Conservation (phyloP, 2,797 vertebrate genomes). For the Manis pentadactyla region DNA sequence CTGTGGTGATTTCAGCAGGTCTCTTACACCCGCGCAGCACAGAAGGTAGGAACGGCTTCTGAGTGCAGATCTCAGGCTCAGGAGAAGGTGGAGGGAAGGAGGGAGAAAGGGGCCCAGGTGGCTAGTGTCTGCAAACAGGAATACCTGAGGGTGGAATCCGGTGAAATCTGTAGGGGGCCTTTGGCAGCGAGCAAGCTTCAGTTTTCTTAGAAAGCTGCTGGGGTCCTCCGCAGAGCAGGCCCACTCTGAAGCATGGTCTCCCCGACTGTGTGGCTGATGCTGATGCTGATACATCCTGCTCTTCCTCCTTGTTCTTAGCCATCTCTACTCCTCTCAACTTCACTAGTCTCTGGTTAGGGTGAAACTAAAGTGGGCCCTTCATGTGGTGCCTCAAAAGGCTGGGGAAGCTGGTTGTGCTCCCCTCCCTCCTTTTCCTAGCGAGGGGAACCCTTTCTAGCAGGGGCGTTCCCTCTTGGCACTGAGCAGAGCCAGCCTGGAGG, state of each 20-base stretch:
- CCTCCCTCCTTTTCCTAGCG: neutral
- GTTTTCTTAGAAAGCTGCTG: neutral
- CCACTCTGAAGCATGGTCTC: neutral
- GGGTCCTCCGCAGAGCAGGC: neutral
- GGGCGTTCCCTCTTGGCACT: neutral
- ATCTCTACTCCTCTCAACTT: neutral
- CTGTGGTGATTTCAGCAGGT: neutral
- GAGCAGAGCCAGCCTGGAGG: neutral
- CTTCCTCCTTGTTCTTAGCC: neutral
- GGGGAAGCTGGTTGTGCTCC: neutral
- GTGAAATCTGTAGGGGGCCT: neutral
- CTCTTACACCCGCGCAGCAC: neutral
- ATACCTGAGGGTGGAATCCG: neutral
- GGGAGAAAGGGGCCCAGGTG: neutral
- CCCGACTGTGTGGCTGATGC: neutral
- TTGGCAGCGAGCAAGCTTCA: neutral
- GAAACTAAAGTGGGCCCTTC: neutral
- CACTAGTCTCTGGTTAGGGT: neutral
- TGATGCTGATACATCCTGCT: neutral
- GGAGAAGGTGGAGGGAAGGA: neutral
- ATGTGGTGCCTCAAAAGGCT: neutral
- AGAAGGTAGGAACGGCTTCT: neutral
- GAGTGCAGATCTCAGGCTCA: neutral
- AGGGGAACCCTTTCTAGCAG: neutral
- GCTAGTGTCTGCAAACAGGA: neutral